Conservation (phyloP, 2,888 invertebrate species). For the Trissonchulus sp. region DNA sequence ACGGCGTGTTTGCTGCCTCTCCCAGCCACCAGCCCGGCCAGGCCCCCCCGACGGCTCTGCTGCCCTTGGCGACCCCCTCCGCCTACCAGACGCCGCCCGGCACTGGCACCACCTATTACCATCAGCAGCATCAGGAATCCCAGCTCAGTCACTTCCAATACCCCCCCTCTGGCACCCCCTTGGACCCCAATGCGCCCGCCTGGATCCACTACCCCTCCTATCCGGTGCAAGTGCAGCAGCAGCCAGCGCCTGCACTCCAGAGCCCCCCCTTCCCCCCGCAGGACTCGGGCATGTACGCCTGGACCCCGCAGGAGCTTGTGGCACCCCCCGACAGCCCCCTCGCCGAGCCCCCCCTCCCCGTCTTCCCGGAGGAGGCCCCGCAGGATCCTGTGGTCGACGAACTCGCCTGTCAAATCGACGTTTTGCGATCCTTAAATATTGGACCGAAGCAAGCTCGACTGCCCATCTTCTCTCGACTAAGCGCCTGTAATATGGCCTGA, state of each 20-base stretch:
- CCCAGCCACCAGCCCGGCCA: too few species aligned
- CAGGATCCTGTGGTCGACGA: neutral
- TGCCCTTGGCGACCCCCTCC: too few species aligned
- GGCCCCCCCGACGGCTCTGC: neutral
- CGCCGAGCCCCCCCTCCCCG: neutral
- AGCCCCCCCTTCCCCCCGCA: neutral
- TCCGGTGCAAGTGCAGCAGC: neutral
- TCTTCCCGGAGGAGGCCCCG: neutral
- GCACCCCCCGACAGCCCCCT: constrained; percentile 12
- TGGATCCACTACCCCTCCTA: too few species aligned
- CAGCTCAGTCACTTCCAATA: neutral
- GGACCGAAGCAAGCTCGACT: neutral
- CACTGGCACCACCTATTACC: neutral
- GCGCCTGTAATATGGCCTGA: too few species aligned
- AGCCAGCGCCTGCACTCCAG: neutral
- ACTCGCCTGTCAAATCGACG: neutral
- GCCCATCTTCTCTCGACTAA: constrained; percentile 23
- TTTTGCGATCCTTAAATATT: neutral
- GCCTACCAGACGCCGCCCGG: neutral
- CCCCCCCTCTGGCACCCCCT: neutral
- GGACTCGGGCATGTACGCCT: neutral
- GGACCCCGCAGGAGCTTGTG: neutral
- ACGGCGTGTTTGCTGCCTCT: too few species aligned
- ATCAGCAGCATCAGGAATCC: neutral
- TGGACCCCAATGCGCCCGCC: neutral